A percentile compares a stretch with the other conserved stretches of the same genome.
Evolutionary conservation across 2,113 vertebrate species (phyloP).

Genomic region (Gambusia holbrooki): DNA sequence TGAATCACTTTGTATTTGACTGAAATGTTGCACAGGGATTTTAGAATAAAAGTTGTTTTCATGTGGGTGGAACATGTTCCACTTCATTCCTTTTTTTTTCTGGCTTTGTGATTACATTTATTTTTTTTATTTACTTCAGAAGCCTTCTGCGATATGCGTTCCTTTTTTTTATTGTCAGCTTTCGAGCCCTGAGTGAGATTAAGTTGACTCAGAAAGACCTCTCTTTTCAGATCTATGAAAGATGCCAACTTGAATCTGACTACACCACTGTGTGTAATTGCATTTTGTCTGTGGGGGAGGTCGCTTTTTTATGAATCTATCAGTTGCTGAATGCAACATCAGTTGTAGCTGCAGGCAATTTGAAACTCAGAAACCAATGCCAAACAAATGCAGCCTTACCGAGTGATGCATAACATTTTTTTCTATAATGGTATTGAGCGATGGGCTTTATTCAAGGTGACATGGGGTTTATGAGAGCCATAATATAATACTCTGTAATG

Average conservation of each 20-base stretch:
- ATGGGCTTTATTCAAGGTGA: conserved; percentile 72
- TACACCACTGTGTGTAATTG: conserved; percentile 60
- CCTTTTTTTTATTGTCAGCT: conserved; percentile 61
- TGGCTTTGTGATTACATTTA: conserved; percentile 55
- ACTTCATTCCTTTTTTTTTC: conserved; percentile 57
- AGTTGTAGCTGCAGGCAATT: conserved; percentile 59
- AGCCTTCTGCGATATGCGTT: conserved; percentile 54
- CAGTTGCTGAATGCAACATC: conserved; percentile 42
- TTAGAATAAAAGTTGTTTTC: conserved; percentile 48
- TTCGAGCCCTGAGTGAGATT: conserved; percentile 70
- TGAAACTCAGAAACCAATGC: conserved; percentile 46
- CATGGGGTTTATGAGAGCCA: conserved; percentile 69
- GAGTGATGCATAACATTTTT: conserved; percentile 57
- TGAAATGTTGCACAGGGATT: conserved; percentile 52
- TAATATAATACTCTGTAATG: conserved; percentile 70
- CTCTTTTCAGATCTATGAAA: conserved; percentile 62
- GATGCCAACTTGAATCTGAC: conserved; percentile 61
- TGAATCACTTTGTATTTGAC: conserved; percentile 59
- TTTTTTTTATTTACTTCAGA: conserved; percentile 27
- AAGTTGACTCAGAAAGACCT: conserved; percentile 71
- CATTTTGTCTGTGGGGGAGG: conserved; percentile 49
- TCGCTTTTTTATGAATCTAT: conserved; percentile 20
- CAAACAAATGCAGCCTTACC: conserved; percentile 64
- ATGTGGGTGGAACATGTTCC: conserved; percentile 61
- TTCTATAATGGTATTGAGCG: conserved; percentile 64